Conservation (phyloP, 2,113 vertebrate genomes). For the Ptyas mucosa region DNA sequence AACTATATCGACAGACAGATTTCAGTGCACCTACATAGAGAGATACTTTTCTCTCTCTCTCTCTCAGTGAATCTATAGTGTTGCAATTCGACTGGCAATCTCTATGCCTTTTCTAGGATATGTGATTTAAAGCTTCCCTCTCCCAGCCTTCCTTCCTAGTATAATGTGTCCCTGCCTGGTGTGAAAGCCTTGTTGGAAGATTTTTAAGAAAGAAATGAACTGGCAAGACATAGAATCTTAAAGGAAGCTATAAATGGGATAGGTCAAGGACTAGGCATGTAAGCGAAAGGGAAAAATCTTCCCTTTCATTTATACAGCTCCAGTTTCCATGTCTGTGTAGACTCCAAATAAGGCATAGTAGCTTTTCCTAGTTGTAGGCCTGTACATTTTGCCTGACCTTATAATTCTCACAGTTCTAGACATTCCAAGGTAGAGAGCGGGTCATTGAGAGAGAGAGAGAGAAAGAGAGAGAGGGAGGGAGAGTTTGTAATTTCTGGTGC, state of each 20-base stretch:
- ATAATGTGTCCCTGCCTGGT: slow-evolving; percentile 48
- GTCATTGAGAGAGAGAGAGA: slow-evolving; percentile 77
- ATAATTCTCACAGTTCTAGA: slow-evolving; percentile 82
- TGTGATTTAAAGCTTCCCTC: slow-evolving; percentile 54
- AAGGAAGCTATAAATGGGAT: slow-evolving; percentile 80
- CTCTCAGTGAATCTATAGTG: slow-evolving; percentile 47
- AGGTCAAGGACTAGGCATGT: slow-evolving; percentile 74
- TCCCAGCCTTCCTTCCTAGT: slow-evolving; percentile 39
- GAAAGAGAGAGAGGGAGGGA: slow-evolving; percentile 75
- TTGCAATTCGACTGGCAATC: background rate
- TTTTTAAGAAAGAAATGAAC: slow-evolving; percentile 71
- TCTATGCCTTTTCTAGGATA: slow-evolving; percentile 50
- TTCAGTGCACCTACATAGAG: background rate
- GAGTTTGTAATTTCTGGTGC: slow-evolving; percentile 77
- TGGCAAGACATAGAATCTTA: slow-evolving; percentile 69
- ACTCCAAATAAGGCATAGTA: slow-evolving; percentile 80
- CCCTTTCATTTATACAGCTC: slow-evolving; percentile 74
- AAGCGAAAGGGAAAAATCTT: slow-evolving; percentile 68
- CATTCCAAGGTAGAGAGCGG: slow-evolving; percentile 79
- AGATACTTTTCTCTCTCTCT: slow-evolving; percentile 1
- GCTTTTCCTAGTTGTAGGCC: slow-evolving; percentile 70
- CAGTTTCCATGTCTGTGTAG: slow-evolving; percentile 69
- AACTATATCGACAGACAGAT: background rate
- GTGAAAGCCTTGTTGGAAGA: slow-evolving; percentile 64
- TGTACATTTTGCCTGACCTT: slow-evolving; percentile 74